These are phyloP conservation scores for Carduelis carduelis DNA, from an alignment of 2,797 vertebrate genomes.

Conservation along the genomic window DNA sequence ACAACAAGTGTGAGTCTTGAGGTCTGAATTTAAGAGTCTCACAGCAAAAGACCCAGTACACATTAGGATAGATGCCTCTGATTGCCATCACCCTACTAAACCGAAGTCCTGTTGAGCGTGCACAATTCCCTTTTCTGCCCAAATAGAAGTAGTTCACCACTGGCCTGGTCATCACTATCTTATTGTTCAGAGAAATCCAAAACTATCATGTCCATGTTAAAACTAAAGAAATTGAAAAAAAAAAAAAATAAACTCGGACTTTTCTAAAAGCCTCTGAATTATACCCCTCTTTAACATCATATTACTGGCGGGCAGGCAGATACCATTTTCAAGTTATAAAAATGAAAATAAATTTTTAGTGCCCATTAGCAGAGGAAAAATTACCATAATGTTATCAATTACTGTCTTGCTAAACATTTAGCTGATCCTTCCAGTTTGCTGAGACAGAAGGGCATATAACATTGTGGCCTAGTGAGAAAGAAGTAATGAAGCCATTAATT, in stretches of 20 bases:
- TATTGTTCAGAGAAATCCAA: neutral
- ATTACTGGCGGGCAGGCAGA: neutral
- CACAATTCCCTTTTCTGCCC: neutral
- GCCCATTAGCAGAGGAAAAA: neutral
- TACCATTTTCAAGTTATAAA: constrained; percentile 36
- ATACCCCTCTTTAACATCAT: neutral
- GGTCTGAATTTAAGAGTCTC: neutral
- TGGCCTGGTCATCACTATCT: neutral
- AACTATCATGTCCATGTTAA: neutral
- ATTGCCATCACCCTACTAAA: neutral
- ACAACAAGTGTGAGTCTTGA: neutral
- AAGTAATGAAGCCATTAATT: constrained; percentile 26
- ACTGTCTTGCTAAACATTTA: constrained; percentile 45
- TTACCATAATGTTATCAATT: constrained; percentile 30
- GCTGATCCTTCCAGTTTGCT: constrained; percentile 26
- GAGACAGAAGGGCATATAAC: constrained; percentile 22
- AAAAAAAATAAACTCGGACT: neutral
- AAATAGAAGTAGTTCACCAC: neutral
- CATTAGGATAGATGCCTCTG: neutral
- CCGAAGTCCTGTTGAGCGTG: neutral
- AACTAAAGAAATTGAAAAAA: neutral
- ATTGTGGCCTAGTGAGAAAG: neutral
- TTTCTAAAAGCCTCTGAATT: constrained; percentile 1
- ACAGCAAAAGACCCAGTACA: neutral
- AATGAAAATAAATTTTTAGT: constrained; percentile 45